Evolutionary conservation across 2,797 vertebrate genomes (phyloP).

Genomic region (Pelodytes ibericus): DNA sequence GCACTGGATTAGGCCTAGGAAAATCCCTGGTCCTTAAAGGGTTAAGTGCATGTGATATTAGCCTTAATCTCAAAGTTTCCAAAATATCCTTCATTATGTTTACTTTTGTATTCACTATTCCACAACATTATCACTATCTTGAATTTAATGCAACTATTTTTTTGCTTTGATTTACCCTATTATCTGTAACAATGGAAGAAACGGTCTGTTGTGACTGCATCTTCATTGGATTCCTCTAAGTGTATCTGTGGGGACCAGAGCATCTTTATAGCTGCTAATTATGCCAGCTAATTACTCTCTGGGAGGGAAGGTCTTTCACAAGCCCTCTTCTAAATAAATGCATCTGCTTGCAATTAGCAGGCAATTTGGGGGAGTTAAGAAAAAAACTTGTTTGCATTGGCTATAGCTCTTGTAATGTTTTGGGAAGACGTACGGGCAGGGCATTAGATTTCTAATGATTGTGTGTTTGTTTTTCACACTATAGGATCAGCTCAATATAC

Average conservation of each 20-base stretch:
- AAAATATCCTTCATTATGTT: no score
- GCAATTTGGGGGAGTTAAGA: constrained; percentile 64
- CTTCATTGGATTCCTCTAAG: constrained; percentile 26
- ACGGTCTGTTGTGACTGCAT: no score
- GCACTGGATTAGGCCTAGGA: no score
- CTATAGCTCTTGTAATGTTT: constrained; percentile 63
- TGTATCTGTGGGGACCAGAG: constrained; percentile 30
- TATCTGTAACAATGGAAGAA: no score
- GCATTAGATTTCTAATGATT: constrained; percentile 70
- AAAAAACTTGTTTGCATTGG: constrained; percentile 63
- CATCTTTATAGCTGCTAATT: constrained; percentile 42
- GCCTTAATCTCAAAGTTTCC: no score
- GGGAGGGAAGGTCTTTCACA: constrained; percentile 57
- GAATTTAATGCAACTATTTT: no score
- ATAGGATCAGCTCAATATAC: no score
- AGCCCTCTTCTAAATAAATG: constrained; percentile 61
- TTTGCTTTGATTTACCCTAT: no score
- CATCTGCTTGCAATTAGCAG: constrained; percentile 64
- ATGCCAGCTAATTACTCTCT: constrained; percentile 53
- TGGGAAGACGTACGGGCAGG: constrained; percentile 68
- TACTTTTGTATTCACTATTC: no score
- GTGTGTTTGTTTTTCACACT: constrained; percentile 56
- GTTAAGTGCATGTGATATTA: no score
- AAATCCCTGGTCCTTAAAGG: no score
- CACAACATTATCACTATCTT: no score